These are phyloP conservation scores for Strigamia transsilvanica DNA, from an alignment of 2,888 invertebrate genomes.

Conservation along the genomic window DNA sequence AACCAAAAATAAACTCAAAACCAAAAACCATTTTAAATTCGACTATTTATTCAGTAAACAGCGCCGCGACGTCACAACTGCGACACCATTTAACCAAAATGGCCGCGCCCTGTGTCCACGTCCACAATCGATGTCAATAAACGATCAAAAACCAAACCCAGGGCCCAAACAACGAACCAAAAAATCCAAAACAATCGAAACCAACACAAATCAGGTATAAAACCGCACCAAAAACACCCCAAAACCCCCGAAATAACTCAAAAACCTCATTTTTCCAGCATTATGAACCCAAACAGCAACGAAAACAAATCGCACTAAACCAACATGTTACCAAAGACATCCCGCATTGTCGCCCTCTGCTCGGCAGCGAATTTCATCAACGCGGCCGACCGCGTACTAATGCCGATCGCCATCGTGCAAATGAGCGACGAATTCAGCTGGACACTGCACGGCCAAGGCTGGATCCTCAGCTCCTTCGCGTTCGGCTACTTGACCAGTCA, in stretches of 20 bases:
- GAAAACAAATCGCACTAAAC: neutral
- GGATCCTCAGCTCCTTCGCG: conserved; percentile 79
- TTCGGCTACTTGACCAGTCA: conserved; percentile 80
- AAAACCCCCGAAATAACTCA: neutral
- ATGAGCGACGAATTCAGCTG: conserved; percentile 77
- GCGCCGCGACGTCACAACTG: neutral
- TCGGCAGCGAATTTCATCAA: conserved; percentile 79
- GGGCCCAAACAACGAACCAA: neutral
- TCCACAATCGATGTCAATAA: conserved; percentile 21
- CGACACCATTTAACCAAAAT: conserved; percentile 16
- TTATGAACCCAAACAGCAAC: neutral
- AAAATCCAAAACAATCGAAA: neutral
- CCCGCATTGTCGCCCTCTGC: conserved; percentile 70
- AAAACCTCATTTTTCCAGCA: neutral
- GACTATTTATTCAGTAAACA: no score
- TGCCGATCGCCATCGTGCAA: conserved; percentile 79
- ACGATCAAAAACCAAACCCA: neutral
- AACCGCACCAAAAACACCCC: neutral
- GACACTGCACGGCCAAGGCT: conserved; percentile 76
- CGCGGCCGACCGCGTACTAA: conserved; percentile 78
- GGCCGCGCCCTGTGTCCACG: conserved; percentile 52
- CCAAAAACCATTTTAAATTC: neutral
- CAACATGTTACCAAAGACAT: conserved; percentile 55
- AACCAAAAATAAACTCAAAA: neutral
- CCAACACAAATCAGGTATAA: neutral